phyloP scores from a whole-genome alignment of 2,113 vertebrate species.

The Megaceryle maxima region DNA sequence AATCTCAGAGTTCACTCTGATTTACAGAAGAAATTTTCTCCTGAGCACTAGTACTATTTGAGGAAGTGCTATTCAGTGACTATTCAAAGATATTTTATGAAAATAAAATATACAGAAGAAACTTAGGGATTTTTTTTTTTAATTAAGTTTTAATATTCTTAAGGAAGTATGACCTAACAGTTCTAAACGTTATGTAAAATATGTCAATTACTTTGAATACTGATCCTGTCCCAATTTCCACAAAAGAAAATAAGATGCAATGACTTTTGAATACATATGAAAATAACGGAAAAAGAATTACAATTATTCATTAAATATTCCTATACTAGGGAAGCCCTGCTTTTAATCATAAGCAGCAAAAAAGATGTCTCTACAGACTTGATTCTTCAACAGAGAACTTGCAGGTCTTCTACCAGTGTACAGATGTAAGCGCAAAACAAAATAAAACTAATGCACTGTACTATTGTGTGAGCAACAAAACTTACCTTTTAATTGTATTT shows the following conservation, averaged over 20 bases:
- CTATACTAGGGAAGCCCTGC: background rate
- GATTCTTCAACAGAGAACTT: background rate
- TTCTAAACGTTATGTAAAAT: background rate
- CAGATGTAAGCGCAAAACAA: background rate
- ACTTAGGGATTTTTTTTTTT: background rate
- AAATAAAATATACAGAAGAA: background rate
- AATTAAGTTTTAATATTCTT: background rate
- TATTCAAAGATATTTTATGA: background rate
- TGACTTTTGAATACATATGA: background rate
- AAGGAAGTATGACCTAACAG: background rate
- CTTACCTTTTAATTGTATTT: background rate
- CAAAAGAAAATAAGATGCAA: background rate
- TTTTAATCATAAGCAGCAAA: background rate
- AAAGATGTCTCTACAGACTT: background rate
- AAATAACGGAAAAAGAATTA: background rate
- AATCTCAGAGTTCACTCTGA: background rate
- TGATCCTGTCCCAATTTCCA: background rate
- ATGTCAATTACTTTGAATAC: background rate
- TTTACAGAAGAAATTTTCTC: conserved; percentile 15
- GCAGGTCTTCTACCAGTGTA: background rate
- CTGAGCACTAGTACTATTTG: background rate
- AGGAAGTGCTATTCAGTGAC: background rate
- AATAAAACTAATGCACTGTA: background rate
- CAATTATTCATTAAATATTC: background rate
- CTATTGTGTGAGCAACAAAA: background rate